Evolutionary conservation across 2,113 vertebrate species (phyloP), one percentile per base, ranked within the genome.

Genomic region (Chaetodon trifascialis): DNA sequence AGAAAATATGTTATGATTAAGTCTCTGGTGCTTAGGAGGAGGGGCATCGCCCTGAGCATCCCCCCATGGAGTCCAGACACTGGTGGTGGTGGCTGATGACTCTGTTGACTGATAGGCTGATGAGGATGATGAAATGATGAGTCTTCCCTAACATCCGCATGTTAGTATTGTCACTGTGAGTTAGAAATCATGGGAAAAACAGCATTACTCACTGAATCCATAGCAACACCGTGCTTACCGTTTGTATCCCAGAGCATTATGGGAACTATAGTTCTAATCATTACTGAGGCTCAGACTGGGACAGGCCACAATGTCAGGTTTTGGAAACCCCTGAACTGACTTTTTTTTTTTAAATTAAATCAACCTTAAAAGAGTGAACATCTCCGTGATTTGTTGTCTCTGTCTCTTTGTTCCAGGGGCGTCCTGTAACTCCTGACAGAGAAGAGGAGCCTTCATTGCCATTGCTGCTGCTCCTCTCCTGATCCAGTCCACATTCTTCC

Each of bases 361-460:
- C 10, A 34, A 54, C 5, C 12, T 16, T 19, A 19, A 54, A 15
- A 30, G 30, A n/a, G 17, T 67, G 5, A 16, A 14, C 52, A n/a
- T 65, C 44, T 16, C 46, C 40, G 11, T 34, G 7, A 69, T 40
- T 12, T 38, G 16, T 63, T 14, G 12, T 72, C 21, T 76, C 30
- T 54, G 3, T 73, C 15, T 86, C 60, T 77, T 85, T 42, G 47
- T 36, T 74, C 12, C 90, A 94, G 92, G 76, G 63, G 49, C 46
- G 2, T 54, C 73, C 79, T 68, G 21, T 78, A 80, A 89, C 58
- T 74, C 76, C 79, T 69, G 52, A 76, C 55, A 85, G 80, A 86
- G 83, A 87, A 76, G 89, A 82, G 80, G 84, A 85, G 68, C 72
- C 73, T 60, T 73, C 68, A 40, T 52, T 79, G 74, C 79, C 76